Evolutionary conservation across 64 coral and sea anemone species (phyloP), one percentile per base, ranked within the genome.

Genomic region (Cladopsammia gracilis): DNA sequence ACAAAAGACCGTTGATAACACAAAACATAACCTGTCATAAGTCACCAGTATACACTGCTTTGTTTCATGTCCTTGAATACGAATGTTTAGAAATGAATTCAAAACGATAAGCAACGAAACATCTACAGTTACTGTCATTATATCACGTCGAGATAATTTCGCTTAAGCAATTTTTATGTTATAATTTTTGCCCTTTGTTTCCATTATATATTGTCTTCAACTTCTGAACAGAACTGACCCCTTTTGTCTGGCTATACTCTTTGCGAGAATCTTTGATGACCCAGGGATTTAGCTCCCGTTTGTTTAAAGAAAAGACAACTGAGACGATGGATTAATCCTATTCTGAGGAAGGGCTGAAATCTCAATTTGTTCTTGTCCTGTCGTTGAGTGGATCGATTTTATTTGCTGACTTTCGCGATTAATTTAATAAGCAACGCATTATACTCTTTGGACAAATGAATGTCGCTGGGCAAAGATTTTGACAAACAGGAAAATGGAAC

Each of bases 1-100:
- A 84, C 61, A 84, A 84, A 84, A 51, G 80, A 10, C 58, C 44
- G 60, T 84, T 84, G 61, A 68, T 84, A 84, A 84, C 80, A 84
- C 61, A 84, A 84, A 67, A 9, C 0, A 14, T 1, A 50, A 84
- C 80, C 80, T 84, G 80, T 68, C 80, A 67, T 10, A 10, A 23
- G 7, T 11, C 9, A 20, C 61, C 80, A 67, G 61, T 26, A 48
- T 24, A 84, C 42, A 46, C 59, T 84, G 62, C n/a, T 65, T 67
- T 84, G 61, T 84, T 84, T 84, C 46, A 67, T 64, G 48, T 43
- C 19, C 58, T 84, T 84, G 42, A 84, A 84, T 82, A 82, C 57
- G 78, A 64, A 82, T 65, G 58, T 62, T 82, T 82, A 62, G 43
- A 84, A 66, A 84, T 23, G 80, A 84, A 66, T 68, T 84, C 80